Percentiles rank a stretch among this genome's conserved stretches.
phyloP scores from a whole-genome alignment of 2,113 vertebrate species.

The Lutjanus erythropterus region DNA sequence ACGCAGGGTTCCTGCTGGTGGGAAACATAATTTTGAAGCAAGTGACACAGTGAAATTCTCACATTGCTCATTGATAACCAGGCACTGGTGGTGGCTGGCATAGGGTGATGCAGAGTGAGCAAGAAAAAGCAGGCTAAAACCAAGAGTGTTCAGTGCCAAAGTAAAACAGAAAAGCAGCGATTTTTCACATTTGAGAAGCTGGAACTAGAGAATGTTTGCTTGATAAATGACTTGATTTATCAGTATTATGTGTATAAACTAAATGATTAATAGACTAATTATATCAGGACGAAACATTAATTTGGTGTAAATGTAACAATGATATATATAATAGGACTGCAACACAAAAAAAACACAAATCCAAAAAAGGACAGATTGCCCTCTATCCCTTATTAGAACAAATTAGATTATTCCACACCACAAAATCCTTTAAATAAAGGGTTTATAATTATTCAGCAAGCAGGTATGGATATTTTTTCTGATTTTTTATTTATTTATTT shows the following conservation, averaged over 20 bases:
- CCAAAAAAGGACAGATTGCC: no score
- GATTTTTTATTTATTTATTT: neutral
- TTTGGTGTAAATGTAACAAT: neutral
- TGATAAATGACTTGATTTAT: neutral
- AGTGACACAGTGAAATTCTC: no score
- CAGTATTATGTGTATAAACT: neutral
- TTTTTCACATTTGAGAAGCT: neutral
- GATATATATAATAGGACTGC: no score
- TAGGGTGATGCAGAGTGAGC: neutral
- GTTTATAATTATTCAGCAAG: slow-evolving; percentile 16
- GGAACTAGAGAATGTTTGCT: neutral
- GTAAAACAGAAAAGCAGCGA: neutral
- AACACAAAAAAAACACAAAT: no score
- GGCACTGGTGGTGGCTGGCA: neutral
- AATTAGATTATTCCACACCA: slow-evolving; percentile 7
- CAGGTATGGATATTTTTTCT: slow-evolving; percentile 17
- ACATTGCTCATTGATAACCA: no score
- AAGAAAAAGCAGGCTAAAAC: neutral
- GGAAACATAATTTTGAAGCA: no score
- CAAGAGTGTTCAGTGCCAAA: no score
- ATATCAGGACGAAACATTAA: neutral
- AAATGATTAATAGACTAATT: neutral
- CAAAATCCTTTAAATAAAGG: neutral
- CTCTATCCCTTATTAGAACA: slow-evolving; percentile 9
- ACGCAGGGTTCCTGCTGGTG: no score